Conservation (phyloP, 2,797 vertebrate genomes). For the Arrhamphus sclerolepis region DNA sequence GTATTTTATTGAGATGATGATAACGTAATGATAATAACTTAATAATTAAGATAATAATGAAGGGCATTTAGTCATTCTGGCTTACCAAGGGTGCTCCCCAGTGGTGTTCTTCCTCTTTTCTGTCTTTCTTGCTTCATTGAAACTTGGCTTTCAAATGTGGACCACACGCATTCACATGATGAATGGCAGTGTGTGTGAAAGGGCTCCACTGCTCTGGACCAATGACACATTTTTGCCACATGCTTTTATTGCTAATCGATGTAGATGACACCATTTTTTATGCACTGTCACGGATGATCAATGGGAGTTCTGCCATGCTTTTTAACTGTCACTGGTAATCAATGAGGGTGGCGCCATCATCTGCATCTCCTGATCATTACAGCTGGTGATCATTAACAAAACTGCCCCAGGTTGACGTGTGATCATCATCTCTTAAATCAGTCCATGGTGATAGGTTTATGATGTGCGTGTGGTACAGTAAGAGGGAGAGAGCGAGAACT, state of each 20-base stretch:
- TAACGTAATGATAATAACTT: no score
- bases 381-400: conserved; percentile 46
- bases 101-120: conserved; percentile 1
- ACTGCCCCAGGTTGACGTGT: conserved; percentile 27
- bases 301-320: conserved; percentile 69
- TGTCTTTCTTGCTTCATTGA: neutral
- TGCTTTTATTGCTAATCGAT: conserved; percentile 67
- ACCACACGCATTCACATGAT: conserved; percentile 38
- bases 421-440: conserved; percentile 9
- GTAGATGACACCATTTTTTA: conserved; percentile 57
- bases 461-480: conserved; percentile 3
- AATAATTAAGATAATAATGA: no score
- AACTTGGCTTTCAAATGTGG: neutral
- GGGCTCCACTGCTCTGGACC: conserved; percentile 31
- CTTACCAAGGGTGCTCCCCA: neutral
- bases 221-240: conserved; percentile 42
- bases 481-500: neutral
- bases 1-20: neutral
- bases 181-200: conserved; percentile 34
- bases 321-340: conserved; percentile 68
- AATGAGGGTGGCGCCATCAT: conserved; percentile 63
- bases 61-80: neutral
- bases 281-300: conserved; percentile 51
- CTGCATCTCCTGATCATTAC: conserved; percentile 64
- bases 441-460: conserved; percentile 19